Base-by-base conservation (phyloP, 2,113 vertebrate genomes). In the Thamnaconus septentrionalis region DNA sequence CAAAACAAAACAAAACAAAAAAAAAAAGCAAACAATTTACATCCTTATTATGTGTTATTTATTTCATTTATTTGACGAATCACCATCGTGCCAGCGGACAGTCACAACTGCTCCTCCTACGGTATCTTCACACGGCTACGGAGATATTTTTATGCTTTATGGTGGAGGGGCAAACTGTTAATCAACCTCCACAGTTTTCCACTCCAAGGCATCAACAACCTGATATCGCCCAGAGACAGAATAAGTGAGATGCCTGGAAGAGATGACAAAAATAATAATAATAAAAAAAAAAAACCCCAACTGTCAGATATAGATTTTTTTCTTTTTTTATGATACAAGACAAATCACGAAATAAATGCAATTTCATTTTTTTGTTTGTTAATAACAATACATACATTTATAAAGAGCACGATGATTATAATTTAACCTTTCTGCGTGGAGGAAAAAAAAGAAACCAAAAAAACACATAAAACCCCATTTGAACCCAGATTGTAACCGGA, bases 321-420 rank as follows among this genome's bases (percentile, higher is more conserved):
- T 79, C 73, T 71, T 57, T 71, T 81, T 62, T 67, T 64, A 71
- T 69, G 59, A 61, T 84, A 87, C 85, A 81, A 79, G 79, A 86
- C 83, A 89, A 76, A 89, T 58, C 43, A 87, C 74, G 86, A 87
- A 90, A 87, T 81, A 81, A 91, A 90, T 87, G 81, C 82, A 77
- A 83, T 86, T 80, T 82, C 60, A 62, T 87, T 12, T 12, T 6
- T 12, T 52, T 63, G 71, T 87, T 89, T 85, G 88, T 91, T 90
- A 89, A 90, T 91, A 89, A 87, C 85, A 92, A 84, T 91, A 92
- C 88, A 84, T 93, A 95, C 93, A 95, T 92, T 93, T 93, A 93
- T 91, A 93, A 88, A 92, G 92, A 95, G 90, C 93, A 92, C 91
- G 90, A 90, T 91, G 93, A 94, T 95, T 95, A 95, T 91, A 92